Evolutionary conservation across 2,888 invertebrate genomes (phyloP), one percentile per base, ranked within the genome.

Genomic region (Orchestes rusci): DNA sequence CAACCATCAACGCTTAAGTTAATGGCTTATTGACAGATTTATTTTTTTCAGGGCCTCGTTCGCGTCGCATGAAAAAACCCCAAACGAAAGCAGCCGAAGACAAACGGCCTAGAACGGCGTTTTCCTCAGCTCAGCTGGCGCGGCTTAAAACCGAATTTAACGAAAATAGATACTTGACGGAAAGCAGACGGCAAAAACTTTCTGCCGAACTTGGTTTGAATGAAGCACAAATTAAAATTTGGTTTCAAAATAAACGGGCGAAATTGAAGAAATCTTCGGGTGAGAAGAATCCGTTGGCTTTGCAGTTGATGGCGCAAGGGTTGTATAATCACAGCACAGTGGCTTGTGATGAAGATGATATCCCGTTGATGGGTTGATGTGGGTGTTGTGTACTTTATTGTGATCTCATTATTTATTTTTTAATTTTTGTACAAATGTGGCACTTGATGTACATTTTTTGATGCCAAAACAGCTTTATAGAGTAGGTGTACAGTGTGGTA

Each of bases 221-320:
- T 59, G 96, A 97, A 68, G 92, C 93, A 0, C 96, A 96, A 72
- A 96, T 92, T 66, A 94, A 94, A 74, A 93, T 94, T 67, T 94
- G 92, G 93, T 92, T 93, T 73, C 91, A 95, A 73, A 94, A 95
- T 72, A 94, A 95, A 67, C 76, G 95, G 12, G 96, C 96, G 52
- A 95, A 95, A 72, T 85, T 94, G 67, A 96, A 96, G 75, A 95
- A 95, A 66, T 79, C 89, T 0, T 80, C 80, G 0, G 91, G 91
- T 0, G 82, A 84, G 56, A 81, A 86, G 61, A 88, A 91, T 68
- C 84, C 88, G 0, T 70, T 94, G 42, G 93, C 94, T 0, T 64
- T 91, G 43, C 91, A 92, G 62, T 75, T 94, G 56, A 92, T 93
- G 89, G 92, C 93, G 0, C 92, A 94, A 65, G 94, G 93, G 0